Evolutionary conservation across 2,113 vertebrate genomes (phyloP), one percentile per base, ranked within the genome.

Genomic region (Odobenus rosmarus): DNA sequence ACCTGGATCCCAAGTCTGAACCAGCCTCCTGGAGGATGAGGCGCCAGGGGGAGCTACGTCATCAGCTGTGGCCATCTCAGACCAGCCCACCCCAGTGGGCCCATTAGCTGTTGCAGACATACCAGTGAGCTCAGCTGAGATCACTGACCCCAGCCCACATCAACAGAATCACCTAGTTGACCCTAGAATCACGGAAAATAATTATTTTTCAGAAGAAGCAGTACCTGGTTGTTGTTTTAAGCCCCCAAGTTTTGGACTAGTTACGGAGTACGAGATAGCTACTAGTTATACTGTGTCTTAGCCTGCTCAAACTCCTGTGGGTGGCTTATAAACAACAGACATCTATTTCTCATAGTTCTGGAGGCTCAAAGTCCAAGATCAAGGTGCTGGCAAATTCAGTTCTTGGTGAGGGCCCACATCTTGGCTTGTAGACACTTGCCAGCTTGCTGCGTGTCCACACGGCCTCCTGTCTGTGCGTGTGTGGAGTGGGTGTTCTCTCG

Each of bases 21-120:
- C 24, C 14, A 26, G 46, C 36, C 18, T 62, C 77, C n/a, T 42
- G 61, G 67, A 72, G 69, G 51, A 26, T 1, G 7, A 90, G 64
- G 59, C 10, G 23, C 59, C 4, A 2, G 0, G 1, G 14, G 36
- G 13, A 18, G 49, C 49, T 5, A 4, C 1, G 0, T 53, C 46
- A 0, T 19, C 55, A 49, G 26, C 79, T 14, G 42, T 19, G n/a
- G 55, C 74, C 62, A 19, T 19, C 5, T 51, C 24, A 42, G 19
- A 18, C 46, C 31, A 39, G 80, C 15, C 6, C 46, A 46, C 8
- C 59, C 69, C 49, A n/a, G 28, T 4, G 24, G 28, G 62, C 53
- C 18, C 46, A 18, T 18, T 4, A 24, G 53, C 42, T 14, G 51
- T 8, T 9, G 42, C 14, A 53, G 62, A 36, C 4, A 3, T 51